Evolutionary conservation across 1,140 invertebrate species (phyloP).

Genomic region (Homalodisca vitripennis): DNA sequence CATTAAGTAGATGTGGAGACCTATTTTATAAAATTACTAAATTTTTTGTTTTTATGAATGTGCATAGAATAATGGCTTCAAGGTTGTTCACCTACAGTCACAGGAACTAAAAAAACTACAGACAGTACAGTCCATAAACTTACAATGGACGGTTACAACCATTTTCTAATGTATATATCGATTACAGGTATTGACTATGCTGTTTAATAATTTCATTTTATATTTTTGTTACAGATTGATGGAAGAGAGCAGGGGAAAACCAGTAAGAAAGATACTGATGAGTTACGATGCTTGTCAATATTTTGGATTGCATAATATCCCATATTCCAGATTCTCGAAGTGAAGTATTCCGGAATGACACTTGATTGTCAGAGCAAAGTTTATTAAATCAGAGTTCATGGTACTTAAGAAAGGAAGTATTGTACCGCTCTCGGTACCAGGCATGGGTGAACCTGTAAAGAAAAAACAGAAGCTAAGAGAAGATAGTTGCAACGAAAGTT

Average conservation of each 20-base stretch:
- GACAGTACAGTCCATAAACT: too few relatives aligned
- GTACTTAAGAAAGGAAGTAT: conserved; percentile 35
- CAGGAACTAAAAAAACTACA: too few relatives aligned
- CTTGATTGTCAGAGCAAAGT: conserved; percentile 3
- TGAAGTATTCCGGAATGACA: conserved; percentile 9
- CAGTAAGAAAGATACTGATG: neutral
- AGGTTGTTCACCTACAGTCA: too few relatives aligned
- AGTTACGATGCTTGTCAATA: neutral
- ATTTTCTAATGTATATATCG: too few relatives aligned
- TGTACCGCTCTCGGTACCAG: conserved; percentile 35
- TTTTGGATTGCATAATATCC: too few relatives aligned
- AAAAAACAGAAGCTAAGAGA: conserved; percentile 65
- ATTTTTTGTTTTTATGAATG: too few relatives aligned
- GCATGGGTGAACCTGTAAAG: conserved; percentile 62
- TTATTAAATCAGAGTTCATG: conserved; percentile 32
- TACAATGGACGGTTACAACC: too few relatives aligned
- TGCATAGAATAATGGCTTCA: too few relatives aligned
- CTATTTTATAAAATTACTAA: too few relatives aligned
- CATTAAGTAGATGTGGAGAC: too few relatives aligned
- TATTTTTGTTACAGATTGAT: neutral
- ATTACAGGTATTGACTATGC: too few relatives aligned
- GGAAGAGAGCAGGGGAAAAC: neutral
- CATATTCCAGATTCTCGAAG: neutral
- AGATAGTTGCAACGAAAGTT: conserved; percentile 48
- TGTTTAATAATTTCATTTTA: neutral